Base-by-base conservation (phyloP, 2,888 invertebrate genomes). In the Pandemis cinnamomeana region DNA sequence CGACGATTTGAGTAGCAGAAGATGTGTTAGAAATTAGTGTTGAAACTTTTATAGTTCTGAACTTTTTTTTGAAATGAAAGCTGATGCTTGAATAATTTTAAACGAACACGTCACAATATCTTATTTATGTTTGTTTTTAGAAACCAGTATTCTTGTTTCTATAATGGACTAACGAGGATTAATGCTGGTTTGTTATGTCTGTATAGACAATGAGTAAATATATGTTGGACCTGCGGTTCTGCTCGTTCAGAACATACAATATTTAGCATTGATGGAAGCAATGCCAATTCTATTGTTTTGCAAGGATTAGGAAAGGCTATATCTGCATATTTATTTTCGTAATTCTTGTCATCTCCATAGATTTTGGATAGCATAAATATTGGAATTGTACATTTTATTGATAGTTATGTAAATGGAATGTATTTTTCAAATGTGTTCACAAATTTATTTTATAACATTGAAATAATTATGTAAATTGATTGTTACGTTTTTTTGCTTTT, bases 241-340 rank as follows among this genome's bases (percentile, higher is more conserved):
- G 53, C 13, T 36, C 42, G 55, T n/a, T n/a, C 60, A 53, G 61
- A 58, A 70, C 64, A 60, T n/a, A 60, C 73, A 73, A 73, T 75
- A 71, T n/a, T 75, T 67, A 61, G 55, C 74, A 75, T 71, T 75
- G 74, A 67, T 67, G 5, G 10, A 62, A 67, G 44, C 71, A 71
- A 71, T 71, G 70, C 71, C 15, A 71, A 74, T 62, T 48, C 27
- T 75, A 75, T 71, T 75, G 70, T 71, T 67, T 51, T 62, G 71
- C 41, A 48, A 75, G 53, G 27, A 36, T 71, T 73, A n/a, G 3
- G 44, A 55, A 53, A 42, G 10, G 36, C 7, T 11, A 46, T n/a
- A 4, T 55, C 46, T 10, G 11, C 64, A 27, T 60, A 53, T 71
- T 55, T 3, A 44, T 67, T 48, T 27, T 53, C 41, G 20, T 60